Percentiles rank a stretch among this genome's conserved stretches.
Conservation (phyloP, 2,113 vertebrate genomes). For the Puma concolor region DNA sequence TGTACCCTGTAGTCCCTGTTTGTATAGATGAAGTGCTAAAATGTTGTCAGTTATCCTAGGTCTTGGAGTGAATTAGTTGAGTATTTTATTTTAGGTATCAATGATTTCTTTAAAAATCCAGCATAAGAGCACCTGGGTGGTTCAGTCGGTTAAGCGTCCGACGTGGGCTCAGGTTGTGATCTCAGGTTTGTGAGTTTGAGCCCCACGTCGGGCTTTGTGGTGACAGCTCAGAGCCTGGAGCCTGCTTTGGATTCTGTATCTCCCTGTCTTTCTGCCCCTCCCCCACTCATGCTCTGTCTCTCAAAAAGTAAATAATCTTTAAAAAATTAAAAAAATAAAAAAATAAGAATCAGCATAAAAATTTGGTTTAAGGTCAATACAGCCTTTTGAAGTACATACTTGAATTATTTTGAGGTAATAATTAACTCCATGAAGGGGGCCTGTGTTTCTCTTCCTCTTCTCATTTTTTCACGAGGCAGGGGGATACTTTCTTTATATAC, state of each 20-base stretch:
- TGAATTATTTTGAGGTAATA: background rate
- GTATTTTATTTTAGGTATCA: slow-evolving; percentile 39
- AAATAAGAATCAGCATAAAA: background rate
- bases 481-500: background rate
- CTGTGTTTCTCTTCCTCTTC: background rate
- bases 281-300: background rate
- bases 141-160: background rate
- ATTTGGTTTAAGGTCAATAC: background rate
- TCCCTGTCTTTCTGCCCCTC: background rate
- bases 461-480: background rate
- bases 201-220: too few relatives aligned
- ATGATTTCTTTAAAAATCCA: slow-evolving; percentile 38
- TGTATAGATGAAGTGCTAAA: background rate
- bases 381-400: background rate
- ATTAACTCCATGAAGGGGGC: background rate
- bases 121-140: background rate
- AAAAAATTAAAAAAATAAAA: background rate
- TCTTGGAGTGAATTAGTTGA: slow-evolving; percentile 34
- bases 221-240: too few relatives aligned
- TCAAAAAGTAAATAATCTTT: background rate
- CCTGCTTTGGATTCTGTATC: background rate
- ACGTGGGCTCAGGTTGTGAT: background rate
- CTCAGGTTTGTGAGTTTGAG: too few relatives aligned
- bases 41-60: background rate
- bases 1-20: background rate